phyloP scores from a whole-genome alignment of 2,113 vertebrate species.

The Neotragus pygmaeus region DNA sequence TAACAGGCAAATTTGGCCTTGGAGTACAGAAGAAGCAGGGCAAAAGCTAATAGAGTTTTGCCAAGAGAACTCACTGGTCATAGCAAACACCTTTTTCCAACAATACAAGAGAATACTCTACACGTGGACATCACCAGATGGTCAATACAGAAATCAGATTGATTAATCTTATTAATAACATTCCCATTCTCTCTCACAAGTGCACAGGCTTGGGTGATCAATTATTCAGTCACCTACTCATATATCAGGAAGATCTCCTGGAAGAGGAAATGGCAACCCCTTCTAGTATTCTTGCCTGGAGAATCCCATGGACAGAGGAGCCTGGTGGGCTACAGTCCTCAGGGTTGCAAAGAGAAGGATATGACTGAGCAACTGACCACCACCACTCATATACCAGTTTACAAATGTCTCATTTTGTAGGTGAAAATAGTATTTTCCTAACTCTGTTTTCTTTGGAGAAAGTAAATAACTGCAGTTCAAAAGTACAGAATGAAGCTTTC shows the following conservation, averaged over 20 bases:
- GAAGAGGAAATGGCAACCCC: not conserved
- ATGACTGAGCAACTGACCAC: not conserved
- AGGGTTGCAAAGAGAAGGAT: not conserved
- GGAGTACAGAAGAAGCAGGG: not conserved
- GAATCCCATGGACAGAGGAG: not conserved
- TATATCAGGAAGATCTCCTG: not conserved
- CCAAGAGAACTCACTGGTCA: not conserved
- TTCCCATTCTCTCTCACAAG: not conserved
- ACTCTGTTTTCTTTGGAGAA: not conserved
- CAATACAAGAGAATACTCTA: not conserved
- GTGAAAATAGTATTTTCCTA: not conserved
- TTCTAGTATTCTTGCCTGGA: not conserved
- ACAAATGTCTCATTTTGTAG: slow-evolving; percentile 22
- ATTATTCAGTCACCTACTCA: not conserved
- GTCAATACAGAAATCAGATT: not conserved
- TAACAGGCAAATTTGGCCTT: not conserved
- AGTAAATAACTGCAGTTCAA: not conserved
- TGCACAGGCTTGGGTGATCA: not conserved
- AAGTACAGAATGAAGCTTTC: not conserved
- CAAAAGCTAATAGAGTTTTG: not conserved
- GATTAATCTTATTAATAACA: not conserved
- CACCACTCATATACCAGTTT: not conserved
- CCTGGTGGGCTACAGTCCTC: not conserved
- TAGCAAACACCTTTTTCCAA: not conserved
- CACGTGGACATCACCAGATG: not conserved